Percentiles rank a stretch among this genome's conserved stretches.
These are phyloP conservation scores for Actenoides lindsayi DNA, from an alignment of 2,113 vertebrate species.

Conservation along the genomic window DNA sequence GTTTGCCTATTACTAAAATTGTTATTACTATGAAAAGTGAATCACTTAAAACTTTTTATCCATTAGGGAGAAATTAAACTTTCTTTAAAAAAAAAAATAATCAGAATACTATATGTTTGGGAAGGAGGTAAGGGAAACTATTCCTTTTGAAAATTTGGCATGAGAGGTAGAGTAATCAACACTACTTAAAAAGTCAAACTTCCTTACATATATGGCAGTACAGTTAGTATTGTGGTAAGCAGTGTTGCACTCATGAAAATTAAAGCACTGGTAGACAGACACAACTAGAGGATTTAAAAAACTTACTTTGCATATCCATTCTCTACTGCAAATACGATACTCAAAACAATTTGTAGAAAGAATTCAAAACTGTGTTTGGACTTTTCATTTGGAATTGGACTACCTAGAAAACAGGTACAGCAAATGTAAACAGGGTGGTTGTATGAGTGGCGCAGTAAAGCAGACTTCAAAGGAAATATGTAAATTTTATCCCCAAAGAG, in stretches of 20 bases:
- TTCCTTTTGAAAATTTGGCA: neutral
- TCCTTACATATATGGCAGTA: neutral
- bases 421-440: constrained; percentile 37
- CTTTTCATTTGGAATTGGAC: constrained; percentile 82
- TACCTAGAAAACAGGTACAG: constrained; percentile 67
- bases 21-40: neutral
- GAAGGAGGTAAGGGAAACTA: neutral
- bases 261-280: neutral
- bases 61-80: neutral
- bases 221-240: neutral
- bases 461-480: constrained; percentile 76
- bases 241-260: neutral
- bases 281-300: neutral
- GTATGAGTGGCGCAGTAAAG: constrained; percentile 17
- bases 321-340: neutral
- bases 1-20: neutral
- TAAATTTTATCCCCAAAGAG: constrained; percentile 87
- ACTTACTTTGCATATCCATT: neutral
- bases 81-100: neutral
- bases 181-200: neutral
- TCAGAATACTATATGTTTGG: neutral
- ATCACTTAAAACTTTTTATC: neutral
- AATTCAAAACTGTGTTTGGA: constrained; percentile 90
- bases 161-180: neutral
- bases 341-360: constrained; percentile 80